Evolutionary conservation across 2,113 vertebrate species (phyloP).

Genomic region (Tiliqua scincoides): DNA sequence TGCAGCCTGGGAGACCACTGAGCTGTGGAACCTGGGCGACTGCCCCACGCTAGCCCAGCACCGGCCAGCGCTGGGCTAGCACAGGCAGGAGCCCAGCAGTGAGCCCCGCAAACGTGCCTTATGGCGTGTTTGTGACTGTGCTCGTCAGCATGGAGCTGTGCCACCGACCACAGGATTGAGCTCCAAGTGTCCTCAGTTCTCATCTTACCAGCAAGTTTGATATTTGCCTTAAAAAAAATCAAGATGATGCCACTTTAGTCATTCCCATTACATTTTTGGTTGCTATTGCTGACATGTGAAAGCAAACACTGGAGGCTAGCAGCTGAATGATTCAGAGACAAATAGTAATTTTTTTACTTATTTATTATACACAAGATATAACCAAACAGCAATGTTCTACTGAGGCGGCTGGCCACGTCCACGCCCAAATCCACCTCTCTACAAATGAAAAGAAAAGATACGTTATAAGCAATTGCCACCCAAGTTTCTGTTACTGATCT

Average conservation of each 20-base stretch:
- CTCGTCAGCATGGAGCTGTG: no score
- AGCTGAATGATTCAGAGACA: constrained; percentile 15
- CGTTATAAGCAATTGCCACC: constrained; percentile 11
- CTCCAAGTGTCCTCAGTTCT: background rate
- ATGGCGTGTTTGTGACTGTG: no score
- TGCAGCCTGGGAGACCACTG: no score
- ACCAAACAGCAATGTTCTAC: constrained; percentile 73
- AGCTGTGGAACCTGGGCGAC: no score
- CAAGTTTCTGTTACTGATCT: background rate
- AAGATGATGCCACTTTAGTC: background rate
- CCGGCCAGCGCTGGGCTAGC: no score
- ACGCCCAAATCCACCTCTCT: constrained; percentile 98
- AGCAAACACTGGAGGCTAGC: background rate
- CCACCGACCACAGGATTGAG: no score
- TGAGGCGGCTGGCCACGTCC: constrained; percentile 96
- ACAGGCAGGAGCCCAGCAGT: no score
- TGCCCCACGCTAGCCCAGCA: no score
- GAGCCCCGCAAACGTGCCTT: no score
- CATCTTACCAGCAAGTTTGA: background rate
- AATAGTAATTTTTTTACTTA: constrained; percentile 65
- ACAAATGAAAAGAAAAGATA: constrained; percentile 63
- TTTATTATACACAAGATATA: constrained; percentile 90
- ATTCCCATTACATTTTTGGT: background rate
- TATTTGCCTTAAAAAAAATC: background rate
- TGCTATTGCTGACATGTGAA: background rate